phyloP scores from a whole-genome alignment of 2,888 invertebrate species.

The Sinopyrophorus schimmeli region DNA sequence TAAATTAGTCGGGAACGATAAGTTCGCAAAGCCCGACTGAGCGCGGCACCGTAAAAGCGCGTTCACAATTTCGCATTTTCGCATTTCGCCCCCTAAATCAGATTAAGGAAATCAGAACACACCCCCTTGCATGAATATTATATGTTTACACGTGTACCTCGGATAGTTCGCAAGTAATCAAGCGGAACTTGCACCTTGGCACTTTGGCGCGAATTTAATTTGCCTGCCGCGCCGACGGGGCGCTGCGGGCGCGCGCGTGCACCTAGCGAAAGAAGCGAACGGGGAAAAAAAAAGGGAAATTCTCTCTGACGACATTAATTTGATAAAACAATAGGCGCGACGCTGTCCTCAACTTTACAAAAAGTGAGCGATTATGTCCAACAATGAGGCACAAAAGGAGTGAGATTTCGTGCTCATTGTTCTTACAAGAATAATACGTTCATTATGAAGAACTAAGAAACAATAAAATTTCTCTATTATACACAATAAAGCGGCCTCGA shows the following conservation, averaged over 20 bases:
- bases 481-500: no score
- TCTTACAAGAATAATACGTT: conserved; percentile 27
- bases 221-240: not conserved
- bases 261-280: no score
- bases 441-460: conserved; percentile 19
- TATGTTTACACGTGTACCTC: conserved; percentile 25
- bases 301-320: conserved; percentile 23
- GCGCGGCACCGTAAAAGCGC: conserved; percentile 17
- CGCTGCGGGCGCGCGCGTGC: no score
- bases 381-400: conserved; percentile 28
- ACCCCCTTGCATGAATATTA: conserved; percentile 20
- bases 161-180: conserved; percentile 19
- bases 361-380: conserved; percentile 28
- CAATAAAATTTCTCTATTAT: conserved; percentile 19
- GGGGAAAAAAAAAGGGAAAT: conserved; percentile 15
- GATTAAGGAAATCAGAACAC: conserved; percentile 26
- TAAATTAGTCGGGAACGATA: conserved; percentile 24
- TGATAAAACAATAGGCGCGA: conserved; percentile 24
- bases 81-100: conserved; percentile 23
- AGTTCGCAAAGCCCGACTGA: conserved; percentile 19
- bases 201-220: conserved; percentile 11
- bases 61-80: no score
- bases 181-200: conserved; percentile 9
- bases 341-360: conserved; percentile 24
- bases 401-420: conserved; percentile 26